Evolutionary conservation across 2,797 vertebrate species (phyloP).

Genomic region (Gambusia yucatana): DNA sequence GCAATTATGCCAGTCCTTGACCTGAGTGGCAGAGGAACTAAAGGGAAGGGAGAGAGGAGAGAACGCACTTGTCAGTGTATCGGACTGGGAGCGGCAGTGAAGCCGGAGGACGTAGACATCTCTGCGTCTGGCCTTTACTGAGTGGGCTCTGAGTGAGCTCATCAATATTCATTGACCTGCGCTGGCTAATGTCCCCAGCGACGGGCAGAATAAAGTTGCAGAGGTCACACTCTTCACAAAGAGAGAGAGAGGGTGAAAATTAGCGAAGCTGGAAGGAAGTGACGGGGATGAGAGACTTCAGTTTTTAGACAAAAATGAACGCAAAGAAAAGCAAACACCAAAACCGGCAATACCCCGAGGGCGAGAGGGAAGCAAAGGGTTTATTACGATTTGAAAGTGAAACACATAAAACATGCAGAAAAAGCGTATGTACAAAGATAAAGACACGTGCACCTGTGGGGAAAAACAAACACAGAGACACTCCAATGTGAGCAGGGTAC

Average conservation of each 20-base stretch:
- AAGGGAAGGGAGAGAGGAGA: neutral
- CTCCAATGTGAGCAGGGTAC: constrained; percentile 27
- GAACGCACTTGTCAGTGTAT: constrained; percentile 54
- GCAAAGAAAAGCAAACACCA: constrained; percentile 58
- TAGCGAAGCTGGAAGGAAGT: constrained; percentile 40
- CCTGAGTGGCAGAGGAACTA: constrained; percentile 27
- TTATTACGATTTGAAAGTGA: constrained; percentile 66
- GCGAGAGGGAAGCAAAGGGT: constrained; percentile 45
- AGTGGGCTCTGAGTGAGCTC: constrained; percentile 69
- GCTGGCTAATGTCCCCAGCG: constrained; percentile 70
- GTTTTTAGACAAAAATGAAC: constrained; percentile 56
- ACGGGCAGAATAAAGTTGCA: constrained; percentile 74
- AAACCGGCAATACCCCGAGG: constrained; percentile 60
- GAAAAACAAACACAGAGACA: constrained; percentile 48
- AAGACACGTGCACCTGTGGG: constrained; percentile 37
- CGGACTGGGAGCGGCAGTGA: constrained; percentile 43
- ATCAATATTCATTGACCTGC: constrained; percentile 83
- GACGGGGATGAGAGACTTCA: constrained; percentile 46
- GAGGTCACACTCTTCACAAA: constrained; percentile 74
- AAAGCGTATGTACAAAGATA: constrained; percentile 48
- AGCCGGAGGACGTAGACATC: constrained; percentile 61
- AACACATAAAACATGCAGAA: constrained; percentile 59
- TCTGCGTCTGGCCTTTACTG: constrained; percentile 73
- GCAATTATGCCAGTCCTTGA: constrained; percentile 71
- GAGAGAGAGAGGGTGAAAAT: constrained; percentile 34